Percentiles rank a stretch among this genome's conserved stretches.
Conservation (phyloP, 2,888 invertebrate genomes). For the Meganola albula region DNA sequence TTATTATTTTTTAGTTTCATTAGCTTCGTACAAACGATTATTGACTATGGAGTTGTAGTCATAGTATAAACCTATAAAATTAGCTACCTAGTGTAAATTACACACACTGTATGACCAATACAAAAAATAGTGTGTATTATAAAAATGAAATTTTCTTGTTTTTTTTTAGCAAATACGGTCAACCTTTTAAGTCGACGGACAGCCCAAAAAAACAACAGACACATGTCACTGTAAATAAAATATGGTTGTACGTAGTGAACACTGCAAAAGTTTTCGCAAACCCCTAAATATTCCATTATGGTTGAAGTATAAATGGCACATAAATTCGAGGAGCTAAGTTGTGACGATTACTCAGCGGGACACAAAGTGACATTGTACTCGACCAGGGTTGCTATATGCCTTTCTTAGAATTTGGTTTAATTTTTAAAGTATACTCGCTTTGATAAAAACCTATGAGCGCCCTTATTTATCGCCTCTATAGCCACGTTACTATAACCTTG, state of each 20-base stretch:
- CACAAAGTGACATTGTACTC: slow-evolving; percentile 43
- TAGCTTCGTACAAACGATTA: neutral
- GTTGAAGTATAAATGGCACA: slow-evolving; percentile 45
- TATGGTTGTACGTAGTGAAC: slow-evolving; percentile 41
- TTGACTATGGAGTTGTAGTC: no score
- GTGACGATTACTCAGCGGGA: slow-evolving; percentile 58
- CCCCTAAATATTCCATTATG: slow-evolving; percentile 63
- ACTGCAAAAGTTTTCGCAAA: slow-evolving; percentile 51
- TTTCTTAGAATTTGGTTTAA: slow-evolving; percentile 24
- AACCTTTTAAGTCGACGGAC: slow-evolving; percentile 10
- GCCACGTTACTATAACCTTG: no score
- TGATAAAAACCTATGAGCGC: no score
- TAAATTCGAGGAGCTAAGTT: slow-evolving; percentile 56
- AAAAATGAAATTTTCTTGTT: no score
- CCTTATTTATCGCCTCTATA: no score
- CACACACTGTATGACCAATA: no score
- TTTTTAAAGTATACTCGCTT: no score
- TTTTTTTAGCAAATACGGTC: no score
- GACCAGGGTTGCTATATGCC: slow-evolving; percentile 28
- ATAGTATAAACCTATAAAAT: no score
- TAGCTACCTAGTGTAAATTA: no score
- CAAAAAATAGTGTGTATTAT: no score
- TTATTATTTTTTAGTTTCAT: neutral
- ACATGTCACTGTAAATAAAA: slow-evolving; percentile 53
- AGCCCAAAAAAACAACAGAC: slow-evolving; percentile 38